Base-by-base conservation (phyloP, 1,140 invertebrate genomes). In the Leptopilina clavipes region DNA sequence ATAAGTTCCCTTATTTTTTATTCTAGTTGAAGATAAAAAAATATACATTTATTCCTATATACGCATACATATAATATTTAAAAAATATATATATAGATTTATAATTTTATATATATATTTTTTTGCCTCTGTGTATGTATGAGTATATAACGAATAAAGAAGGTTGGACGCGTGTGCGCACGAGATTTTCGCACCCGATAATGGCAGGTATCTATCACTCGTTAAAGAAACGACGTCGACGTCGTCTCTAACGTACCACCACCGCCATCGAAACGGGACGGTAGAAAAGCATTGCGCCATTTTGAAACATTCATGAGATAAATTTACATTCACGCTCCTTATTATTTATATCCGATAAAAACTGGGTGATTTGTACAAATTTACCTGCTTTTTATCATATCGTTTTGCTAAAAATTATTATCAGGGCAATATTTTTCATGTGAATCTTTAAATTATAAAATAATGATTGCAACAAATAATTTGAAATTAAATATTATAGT, bases 271-370 rank as follows among this genome's bases (percentile, higher is more conserved):
- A 31, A 65, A 37, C 59, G 12, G 56, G 59, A 22, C 25, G 44
- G 40, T 65, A 72, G 31, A 52, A 76, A 65, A n/a, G 59, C 10
- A 65, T 65, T 65, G 59, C 59, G 59, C 59, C 59, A 65, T 65
- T 65, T 65, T 65, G 59, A 65, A 65, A 65, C 59, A 65, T 31
- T 65, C 59, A 31, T 31, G 59, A 31, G 25, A 25, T 65, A 31
- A 65, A 70, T 70, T 75, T 65, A 71, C 65, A 75, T 75, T 70
- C 74, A 75, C 37, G 6, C 22, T 40, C 12, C 12, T 71, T 52
- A 52, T 52, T 52, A 52, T 52, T 52, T 31, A 40, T 37, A 37
- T 40, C 2, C 25, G 10, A 43, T 48, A 70, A 31, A 31, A 65
- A 65, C 12, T n/a, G 25, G 25, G 25, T 65, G 22, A 37, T 65